These are phyloP conservation scores for Tenthredo mesomela DNA, from an alignment of 2,888 invertebrate species.

Conservation along the genomic window DNA sequence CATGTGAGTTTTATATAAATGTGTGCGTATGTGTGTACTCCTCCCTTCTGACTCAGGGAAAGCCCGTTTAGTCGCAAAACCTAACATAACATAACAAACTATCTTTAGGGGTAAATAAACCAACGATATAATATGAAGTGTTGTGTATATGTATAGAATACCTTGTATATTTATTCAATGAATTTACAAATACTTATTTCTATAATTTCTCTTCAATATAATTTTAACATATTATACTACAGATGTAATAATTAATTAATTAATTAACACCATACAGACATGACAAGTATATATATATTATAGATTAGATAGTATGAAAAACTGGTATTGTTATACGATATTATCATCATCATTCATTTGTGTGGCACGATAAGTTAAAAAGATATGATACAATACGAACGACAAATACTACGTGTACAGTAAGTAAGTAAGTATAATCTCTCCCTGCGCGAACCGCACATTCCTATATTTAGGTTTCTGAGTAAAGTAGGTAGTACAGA, in stretches of 20 bases:
- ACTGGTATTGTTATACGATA: not conserved
- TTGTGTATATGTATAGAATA: no score
- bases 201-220: no score
- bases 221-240: no score
- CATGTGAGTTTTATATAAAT: not conserved
- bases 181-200: no score
- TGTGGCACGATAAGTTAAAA: not conserved
- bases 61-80: constrained; percentile 33
- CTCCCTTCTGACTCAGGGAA: constrained; percentile 11
- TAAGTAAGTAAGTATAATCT: not conserved
- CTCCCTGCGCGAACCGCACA: not conserved
- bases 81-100: not conserved
- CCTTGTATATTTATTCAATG: not conserved
- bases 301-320: not conserved
- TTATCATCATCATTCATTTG: not conserved
- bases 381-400: not conserved
- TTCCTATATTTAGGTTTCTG: constrained; percentile 1
- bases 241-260: not conserved
- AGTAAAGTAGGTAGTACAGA: not conserved
- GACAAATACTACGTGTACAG: not conserved
- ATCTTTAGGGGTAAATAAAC: not conserved
- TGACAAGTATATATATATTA: no score
- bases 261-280: not conserved
- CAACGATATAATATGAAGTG: not conserved
- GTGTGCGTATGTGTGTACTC: not conserved